Conservation (phyloP, 1,140 invertebrate genomes). For the Aphelinus certus region DNA sequence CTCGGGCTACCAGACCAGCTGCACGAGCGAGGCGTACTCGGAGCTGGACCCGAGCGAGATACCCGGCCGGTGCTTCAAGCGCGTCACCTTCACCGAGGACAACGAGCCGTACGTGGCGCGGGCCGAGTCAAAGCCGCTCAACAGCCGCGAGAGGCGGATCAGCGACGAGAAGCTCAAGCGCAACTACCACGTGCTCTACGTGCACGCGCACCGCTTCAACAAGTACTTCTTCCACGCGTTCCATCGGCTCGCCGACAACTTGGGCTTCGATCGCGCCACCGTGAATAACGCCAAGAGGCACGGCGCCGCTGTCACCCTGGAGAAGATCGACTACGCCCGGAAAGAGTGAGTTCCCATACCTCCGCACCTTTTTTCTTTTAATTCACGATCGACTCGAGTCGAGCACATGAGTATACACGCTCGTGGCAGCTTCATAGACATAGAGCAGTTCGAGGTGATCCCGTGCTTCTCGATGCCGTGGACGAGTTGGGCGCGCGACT, state of each 20-base stretch:
- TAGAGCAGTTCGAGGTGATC: constrained; percentile 69
- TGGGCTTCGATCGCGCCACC: constrained; percentile 65
- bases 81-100: constrained; percentile 47
- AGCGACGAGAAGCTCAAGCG: constrained; percentile 57
- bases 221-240: constrained; percentile 71
- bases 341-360: constrained; percentile 7
- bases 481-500: constrained; percentile 73
- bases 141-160: constrained; percentile 61
- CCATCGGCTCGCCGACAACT: constrained; percentile 63
- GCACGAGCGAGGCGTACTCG: constrained; percentile 8
- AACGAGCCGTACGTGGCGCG: constrained; percentile 51
- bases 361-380: background rate
- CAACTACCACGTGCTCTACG: constrained; percentile 67
- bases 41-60: constrained; percentile 27
- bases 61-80: constrained; percentile 52
- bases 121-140: constrained; percentile 44
- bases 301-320: constrained; percentile 71
- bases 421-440: constrained; percentile 48
- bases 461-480: constrained; percentile 73
- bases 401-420: too few relatives aligned
- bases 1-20: constrained; percentile 38
- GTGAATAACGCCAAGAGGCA: constrained; percentile 65
- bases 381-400: constrained; percentile 11
- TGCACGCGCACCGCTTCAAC: constrained; percentile 72
- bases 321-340: constrained; percentile 50